phyloP scores from a whole-genome alignment of 2,888 invertebrate genomes.

The Elmis aenea region DNA sequence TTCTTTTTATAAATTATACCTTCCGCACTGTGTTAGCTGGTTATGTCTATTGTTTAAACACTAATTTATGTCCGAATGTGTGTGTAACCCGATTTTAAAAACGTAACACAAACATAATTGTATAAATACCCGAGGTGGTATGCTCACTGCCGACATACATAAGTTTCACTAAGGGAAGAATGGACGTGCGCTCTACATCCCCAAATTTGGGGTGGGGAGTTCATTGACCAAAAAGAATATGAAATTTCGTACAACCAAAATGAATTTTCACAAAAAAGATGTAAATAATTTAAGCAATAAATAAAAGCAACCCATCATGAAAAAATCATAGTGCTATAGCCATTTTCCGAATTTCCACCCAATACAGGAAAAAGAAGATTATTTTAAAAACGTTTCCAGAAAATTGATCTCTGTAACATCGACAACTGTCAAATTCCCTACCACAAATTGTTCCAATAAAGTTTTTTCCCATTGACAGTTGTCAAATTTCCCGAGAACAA shows the following conservation, averaged over 20 bases:
- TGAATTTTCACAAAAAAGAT: background rate
- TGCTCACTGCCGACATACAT: slow-evolving; percentile 38
- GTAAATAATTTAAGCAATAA: background rate
- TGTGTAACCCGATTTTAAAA: slow-evolving; percentile 17
- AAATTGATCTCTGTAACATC: no score
- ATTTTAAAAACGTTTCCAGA: no score
- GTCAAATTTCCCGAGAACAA: no score
- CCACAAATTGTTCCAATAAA: no score
- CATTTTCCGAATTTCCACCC: background rate
- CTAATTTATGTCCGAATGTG: slow-evolving; percentile 4
- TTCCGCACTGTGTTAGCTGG: background rate
- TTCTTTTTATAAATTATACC: no score
- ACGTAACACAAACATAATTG: slow-evolving; percentile 22
- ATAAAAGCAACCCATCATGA: background rate
- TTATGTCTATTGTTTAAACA: background rate
- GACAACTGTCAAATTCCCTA: no score
- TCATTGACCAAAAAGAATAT: slow-evolving; percentile 14
- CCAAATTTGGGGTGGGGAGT: slow-evolving; percentile 31
- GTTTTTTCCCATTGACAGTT: no score
- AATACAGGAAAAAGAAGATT: no score
- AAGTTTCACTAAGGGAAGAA: slow-evolving; percentile 33
- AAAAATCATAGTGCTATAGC: background rate
- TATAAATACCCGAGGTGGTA: slow-evolving; percentile 31
- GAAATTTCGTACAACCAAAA: background rate
- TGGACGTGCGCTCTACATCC: slow-evolving; percentile 35